A percentile compares a stretch with the other conserved stretches of the same genome.
phyloP scores from a whole-genome alignment of 2,797 vertebrate species.

The Cossypha dichroa region DNA sequence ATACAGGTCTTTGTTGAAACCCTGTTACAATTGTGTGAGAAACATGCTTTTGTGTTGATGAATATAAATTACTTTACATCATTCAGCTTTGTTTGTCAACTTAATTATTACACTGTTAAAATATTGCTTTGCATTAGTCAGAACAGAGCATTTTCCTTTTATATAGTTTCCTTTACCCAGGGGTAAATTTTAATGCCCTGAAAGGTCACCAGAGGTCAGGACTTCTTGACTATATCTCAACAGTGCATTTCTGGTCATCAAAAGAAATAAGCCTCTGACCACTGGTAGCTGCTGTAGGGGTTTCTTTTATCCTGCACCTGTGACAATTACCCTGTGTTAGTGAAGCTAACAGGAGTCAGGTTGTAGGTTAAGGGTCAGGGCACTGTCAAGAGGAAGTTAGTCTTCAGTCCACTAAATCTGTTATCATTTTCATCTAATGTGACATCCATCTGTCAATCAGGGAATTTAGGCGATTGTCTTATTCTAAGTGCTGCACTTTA shows the following conservation, averaged over 20 bases:
- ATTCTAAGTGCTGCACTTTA: constrained; percentile 72
- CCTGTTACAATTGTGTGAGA: constrained; percentile 46
- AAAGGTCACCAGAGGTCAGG: constrained; percentile 75
- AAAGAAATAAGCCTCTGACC: constrained; percentile 77
- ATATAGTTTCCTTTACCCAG: constrained; percentile 56
- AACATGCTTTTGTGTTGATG: constrained; percentile 61
- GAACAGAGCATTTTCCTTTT: constrained; percentile 45
- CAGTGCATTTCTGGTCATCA: constrained; percentile 76
- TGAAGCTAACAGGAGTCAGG: constrained; percentile 90
- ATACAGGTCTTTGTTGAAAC: constrained; percentile 57
- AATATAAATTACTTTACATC: constrained; percentile 67
- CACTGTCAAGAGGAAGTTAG: constrained; percentile 94
- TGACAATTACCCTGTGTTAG: constrained; percentile 85
- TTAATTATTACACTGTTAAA: constrained; percentile 57
- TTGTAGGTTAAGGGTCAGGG: constrained; percentile 84
- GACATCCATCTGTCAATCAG: constrained; percentile 93
- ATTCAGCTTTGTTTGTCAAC: constrained; percentile 65
- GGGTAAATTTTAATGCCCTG: constrained; percentile 73
- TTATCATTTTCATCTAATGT: constrained; percentile 95
- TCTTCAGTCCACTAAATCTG: constrained; percentile 86
- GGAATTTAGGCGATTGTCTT: constrained; percentile 74
- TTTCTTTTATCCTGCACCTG: constrained; percentile 87
- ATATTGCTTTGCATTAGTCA: constrained; percentile 56
- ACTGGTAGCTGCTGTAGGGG: constrained; percentile 74
- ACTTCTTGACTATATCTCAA: constrained; percentile 76